phyloP scores from a whole-genome alignment of 2,888 invertebrate genomes.

The Lamellibrachia columna region DNA sequence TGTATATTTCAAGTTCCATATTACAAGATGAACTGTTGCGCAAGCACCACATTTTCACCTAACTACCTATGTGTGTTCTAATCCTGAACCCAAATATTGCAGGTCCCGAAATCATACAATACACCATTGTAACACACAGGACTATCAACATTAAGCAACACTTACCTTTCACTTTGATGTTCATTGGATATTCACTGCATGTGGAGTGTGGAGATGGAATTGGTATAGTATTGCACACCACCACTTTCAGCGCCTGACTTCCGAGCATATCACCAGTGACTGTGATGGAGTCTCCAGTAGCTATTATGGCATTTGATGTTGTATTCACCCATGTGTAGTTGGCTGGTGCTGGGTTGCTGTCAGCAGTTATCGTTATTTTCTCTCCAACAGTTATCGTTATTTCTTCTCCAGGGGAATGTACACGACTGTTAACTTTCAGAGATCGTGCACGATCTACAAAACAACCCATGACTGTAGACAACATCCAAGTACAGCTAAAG shows the following conservation, averaged over 20 bases:
- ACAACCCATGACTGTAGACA: neutral
- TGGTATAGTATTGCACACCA: constrained; percentile 18
- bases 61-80: too few relatives aligned
- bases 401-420: neutral
- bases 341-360: neutral
- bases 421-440: neutral
- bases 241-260: constrained; percentile 18
- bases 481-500: too few relatives aligned
- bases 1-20: too few relatives aligned
- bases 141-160: neutral
- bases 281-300: neutral
- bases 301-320: neutral
- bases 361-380: neutral
- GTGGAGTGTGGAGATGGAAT: neutral
- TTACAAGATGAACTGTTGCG: too few relatives aligned
- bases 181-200: neutral
- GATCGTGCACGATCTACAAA: neutral
- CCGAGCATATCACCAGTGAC: constrained; percentile 16
- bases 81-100: too few relatives aligned
- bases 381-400: neutral
- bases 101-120: too few relatives aligned
- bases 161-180: constrained; percentile 17
- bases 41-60: too few relatives aligned
- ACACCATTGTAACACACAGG: too few relatives aligned
- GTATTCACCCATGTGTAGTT: constrained; percentile 6